Conservation (phyloP, 1,140 invertebrate species). For the Apis cerana region DNA sequence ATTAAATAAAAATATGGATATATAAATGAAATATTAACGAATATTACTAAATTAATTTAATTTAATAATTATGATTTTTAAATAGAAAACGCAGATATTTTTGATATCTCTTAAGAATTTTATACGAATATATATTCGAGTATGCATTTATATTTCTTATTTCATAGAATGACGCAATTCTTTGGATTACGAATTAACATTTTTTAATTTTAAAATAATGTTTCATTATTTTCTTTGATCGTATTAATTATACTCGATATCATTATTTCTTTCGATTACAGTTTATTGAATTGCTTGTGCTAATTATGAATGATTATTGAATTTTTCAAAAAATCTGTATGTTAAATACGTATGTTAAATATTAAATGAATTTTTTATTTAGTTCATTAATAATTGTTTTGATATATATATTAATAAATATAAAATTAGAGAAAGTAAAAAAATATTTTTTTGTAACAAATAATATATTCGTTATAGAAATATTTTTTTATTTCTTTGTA, state of each 20-base stretch:
- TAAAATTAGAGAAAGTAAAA: neutral
- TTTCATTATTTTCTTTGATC: neutral
- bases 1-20: neutral
- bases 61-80: neutral
- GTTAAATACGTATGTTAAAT: neutral
- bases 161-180: slow-evolving; percentile 59
- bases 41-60: neutral
- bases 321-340: no score
- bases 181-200: neutral
- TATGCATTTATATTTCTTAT: neutral
- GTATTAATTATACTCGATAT: neutral
- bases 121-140: neutral
- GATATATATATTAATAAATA: neutral
- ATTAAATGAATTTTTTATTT: neutral
- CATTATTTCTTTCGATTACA: neutral
- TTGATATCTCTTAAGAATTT: slow-evolving; percentile 25
- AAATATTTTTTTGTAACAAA: neutral
- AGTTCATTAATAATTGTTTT: neutral
- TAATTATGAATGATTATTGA: neutral
- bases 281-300: neutral
- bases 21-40: neutral
- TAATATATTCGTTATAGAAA: neutral
- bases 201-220: slow-evolving; percentile 3
- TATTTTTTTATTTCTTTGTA: neutral
- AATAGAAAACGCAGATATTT: slow-evolving; percentile 50